Evolutionary conservation across 2,113 vertebrate genomes (phyloP), one percentile per base, ranked within the genome.

Genomic region (Puffinus mauretanicus): DNA sequence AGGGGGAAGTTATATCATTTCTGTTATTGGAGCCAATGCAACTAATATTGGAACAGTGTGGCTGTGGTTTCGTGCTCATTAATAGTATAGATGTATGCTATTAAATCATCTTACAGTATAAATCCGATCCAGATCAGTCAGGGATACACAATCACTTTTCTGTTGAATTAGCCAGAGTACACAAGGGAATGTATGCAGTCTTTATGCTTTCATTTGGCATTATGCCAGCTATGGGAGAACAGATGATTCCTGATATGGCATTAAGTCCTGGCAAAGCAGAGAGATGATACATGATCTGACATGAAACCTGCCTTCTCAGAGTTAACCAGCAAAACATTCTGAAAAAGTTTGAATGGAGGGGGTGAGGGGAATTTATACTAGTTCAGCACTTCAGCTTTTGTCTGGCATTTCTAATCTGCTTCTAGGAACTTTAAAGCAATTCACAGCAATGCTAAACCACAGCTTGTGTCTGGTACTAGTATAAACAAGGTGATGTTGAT

Each of bases 31-130:
- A 86, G 30, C 79, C 58, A 77, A 16, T 77, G 25, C 66, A 80
- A 27, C 44, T 71, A 72, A 44, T 60, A 61, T 19, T 57, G 62
- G 85, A 86, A 83, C 62, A 90, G 46, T 36, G 34, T 65, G 49
- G 19, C 88, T 90, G 71, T 90, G 71, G 19, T 95, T 93, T 94
- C 80, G 70, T 88, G 94, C 64, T 80, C 54, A 54, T 95, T 92
- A 86, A 40, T 80, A 66, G 54, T 60, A 72, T 36, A 77, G 54
- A 92, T 88, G 13, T 67, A 49, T 80, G 62, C 58, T 83, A 24
- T 90, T 88, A 88, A 91, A 82, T 47, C 78, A 36, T 85, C n/a
- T 85, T 82, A 64, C 52, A 32, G 78, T 42, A 89, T 54, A 93
- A 93, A 95, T 90, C 52, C 2, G 5, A 61, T 71, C 71, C 6